Percentiles rank a stretch among this genome's conserved stretches.
Evolutionary conservation across 1,140 invertebrate genomes (phyloP).

Genomic region (Macrobrachium nipponense): DNA sequence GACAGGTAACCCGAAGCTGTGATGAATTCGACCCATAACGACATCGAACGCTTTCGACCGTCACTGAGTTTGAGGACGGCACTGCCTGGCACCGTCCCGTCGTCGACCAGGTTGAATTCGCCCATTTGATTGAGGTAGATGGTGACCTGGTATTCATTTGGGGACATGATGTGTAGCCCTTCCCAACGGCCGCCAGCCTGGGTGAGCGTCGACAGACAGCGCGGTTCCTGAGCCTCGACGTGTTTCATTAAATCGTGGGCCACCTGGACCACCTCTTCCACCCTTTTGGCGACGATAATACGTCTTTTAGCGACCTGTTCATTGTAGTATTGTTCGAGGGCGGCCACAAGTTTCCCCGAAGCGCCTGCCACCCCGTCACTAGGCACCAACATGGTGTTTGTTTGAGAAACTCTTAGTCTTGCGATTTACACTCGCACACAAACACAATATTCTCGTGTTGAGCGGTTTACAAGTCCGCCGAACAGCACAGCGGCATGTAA

Average conservation of each 20-base stretch:
- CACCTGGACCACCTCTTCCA: constrained; percentile 74
- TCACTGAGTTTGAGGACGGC: constrained; percentile 77
- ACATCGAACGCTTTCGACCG: constrained; percentile 77
- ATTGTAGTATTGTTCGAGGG: constrained; percentile 70
- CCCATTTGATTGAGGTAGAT: constrained; percentile 79
- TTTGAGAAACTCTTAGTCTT: not conserved
- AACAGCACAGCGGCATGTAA: constrained; percentile 38
- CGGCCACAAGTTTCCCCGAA: constrained; percentile 62
- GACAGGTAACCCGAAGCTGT: constrained; percentile 77
- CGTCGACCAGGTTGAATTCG: constrained; percentile 78
- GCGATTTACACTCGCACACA: constrained; percentile 21
- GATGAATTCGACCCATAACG: constrained; percentile 79
- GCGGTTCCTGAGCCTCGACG: constrained; percentile 76
- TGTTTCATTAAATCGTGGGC: constrained; percentile 77
- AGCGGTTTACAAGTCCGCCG: constrained; percentile 33
- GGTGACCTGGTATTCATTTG: constrained; percentile 75
- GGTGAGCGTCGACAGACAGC: constrained; percentile 74
- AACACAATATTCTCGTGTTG: constrained; percentile 43
- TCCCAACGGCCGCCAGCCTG: constrained; percentile 71
- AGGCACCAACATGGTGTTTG: constrained; percentile 61
- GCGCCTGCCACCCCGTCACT: constrained; percentile 60
- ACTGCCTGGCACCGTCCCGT: constrained; percentile 75
- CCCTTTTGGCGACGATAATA: constrained; percentile 71
- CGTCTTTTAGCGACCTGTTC: constrained; percentile 73
- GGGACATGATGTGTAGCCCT: constrained; percentile 72